Evolutionary conservation across 64 coral and sea anemone species (phyloP).

Genomic region (Stylophora pistillata): DNA sequence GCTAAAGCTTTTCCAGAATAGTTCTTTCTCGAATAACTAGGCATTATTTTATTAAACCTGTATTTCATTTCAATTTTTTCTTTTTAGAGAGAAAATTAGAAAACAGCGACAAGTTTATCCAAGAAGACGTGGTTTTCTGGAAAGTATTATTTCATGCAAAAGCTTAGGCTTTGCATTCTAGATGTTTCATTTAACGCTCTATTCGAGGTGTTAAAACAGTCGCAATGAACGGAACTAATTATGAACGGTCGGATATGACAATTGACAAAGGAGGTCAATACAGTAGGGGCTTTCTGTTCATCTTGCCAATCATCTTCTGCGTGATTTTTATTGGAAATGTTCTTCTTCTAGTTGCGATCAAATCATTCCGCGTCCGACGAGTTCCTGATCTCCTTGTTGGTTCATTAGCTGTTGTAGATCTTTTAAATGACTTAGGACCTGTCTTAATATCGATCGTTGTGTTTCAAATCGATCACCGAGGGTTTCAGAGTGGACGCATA

Average conservation of each 20-base stretch:
- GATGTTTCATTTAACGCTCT: too few species aligned
- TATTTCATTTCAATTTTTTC: too few species aligned
- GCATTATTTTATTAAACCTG: too few species aligned
- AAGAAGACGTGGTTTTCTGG: too few species aligned
- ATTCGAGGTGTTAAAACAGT: neutral
- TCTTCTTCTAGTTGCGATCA: slow-evolving; percentile 51
- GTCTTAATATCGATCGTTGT: slow-evolving; percentile 47
- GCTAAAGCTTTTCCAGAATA: too few species aligned
- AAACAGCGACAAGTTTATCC: too few species aligned
- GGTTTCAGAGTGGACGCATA: slow-evolving; percentile 16
- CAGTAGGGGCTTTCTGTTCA: neutral
- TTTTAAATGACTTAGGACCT: slow-evolving; percentile 54
- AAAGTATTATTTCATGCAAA: too few species aligned
- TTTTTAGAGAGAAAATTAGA: too few species aligned
- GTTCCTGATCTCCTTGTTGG: slow-evolving; percentile 66
- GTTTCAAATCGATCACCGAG: slow-evolving; percentile 13
- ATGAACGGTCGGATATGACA: neutral
- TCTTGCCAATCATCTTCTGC: slow-evolving; percentile 50
- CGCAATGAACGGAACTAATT: neutral
- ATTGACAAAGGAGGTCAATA: neutral
- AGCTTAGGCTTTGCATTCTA: too few species aligned
- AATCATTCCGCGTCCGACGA: slow-evolving; percentile 27
- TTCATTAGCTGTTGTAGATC: slow-evolving; percentile 48
- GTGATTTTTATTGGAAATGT: slow-evolving; percentile 60
- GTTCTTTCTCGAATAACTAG: too few species aligned